Percentiles rank a stretch among this genome's conserved stretches.
These are phyloP conservation scores for Drosophila pseudoobscura DNA, from an alignment of 1,140 invertebrate genomes.

Conservation along the genomic window DNA sequence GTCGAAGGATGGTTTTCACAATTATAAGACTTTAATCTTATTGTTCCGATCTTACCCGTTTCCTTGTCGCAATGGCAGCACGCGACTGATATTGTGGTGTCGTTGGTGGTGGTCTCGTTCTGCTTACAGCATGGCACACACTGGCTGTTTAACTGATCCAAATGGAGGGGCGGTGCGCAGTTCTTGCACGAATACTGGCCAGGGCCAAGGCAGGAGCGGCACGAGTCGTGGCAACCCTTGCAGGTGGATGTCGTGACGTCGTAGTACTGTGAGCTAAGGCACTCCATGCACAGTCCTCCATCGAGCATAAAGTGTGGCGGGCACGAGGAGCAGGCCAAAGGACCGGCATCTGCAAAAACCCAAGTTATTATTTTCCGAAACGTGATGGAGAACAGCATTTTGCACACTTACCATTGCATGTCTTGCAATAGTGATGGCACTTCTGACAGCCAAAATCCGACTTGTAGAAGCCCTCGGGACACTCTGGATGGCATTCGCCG, in stretches of 20 bases:
- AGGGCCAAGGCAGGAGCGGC: conserved; percentile 88
- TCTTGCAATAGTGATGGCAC: conserved; percentile 92
- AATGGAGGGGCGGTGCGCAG: conserved; percentile 86
- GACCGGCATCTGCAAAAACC: conserved; percentile 86
- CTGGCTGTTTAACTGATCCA: conserved; percentile 89
- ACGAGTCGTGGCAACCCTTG: conserved; percentile 88
- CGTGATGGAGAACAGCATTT: not conserved
- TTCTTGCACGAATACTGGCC: conserved; percentile 88
- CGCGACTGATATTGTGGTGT: conserved; percentile 8
- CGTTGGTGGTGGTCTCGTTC: conserved; percentile 84
- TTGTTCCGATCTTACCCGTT: conserved; percentile 84
- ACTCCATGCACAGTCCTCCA: conserved; percentile 89
- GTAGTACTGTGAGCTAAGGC: conserved; percentile 89
- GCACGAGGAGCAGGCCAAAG: conserved; percentile 89
- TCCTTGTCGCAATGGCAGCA: conserved; percentile 80
- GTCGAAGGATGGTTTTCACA: not conserved
- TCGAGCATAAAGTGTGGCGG: conserved; percentile 89
- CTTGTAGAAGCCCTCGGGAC: conserved; percentile 92
- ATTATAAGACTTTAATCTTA: not conserved
- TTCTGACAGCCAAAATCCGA: conserved; percentile 91
- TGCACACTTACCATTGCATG: conserved; percentile 87
- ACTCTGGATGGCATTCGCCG: conserved; percentile 92
- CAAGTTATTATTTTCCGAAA: not conserved
- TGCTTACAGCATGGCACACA: conserved; percentile 88
- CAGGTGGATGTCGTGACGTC: conserved; percentile 88